Conservation (phyloP, 2,888 invertebrate species). For the Drosophila anomelani region DNA sequence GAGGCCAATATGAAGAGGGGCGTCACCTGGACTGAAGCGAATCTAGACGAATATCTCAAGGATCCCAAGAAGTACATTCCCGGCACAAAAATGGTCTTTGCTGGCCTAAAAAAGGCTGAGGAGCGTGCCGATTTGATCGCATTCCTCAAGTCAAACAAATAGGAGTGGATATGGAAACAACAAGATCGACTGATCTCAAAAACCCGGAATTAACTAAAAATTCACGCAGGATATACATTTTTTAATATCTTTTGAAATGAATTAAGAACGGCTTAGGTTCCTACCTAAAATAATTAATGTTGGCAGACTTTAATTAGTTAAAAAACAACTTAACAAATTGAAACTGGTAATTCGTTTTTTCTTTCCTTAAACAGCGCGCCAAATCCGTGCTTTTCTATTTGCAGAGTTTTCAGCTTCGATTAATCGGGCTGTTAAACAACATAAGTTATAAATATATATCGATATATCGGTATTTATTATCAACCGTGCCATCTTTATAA, state of each 20-base stretch:
- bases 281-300: not conserved
- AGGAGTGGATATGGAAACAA: constrained; percentile 19
- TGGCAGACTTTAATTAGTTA: not conserved
- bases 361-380: not conserved
- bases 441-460: not conserved
- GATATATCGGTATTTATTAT: no score
- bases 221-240: not conserved
- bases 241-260: not conserved
- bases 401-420: not conserved
- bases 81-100: constrained; percentile 99
- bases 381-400: not conserved
- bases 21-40: constrained; percentile 97
- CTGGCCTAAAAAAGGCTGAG: constrained; percentile 97
- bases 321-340: not conserved
- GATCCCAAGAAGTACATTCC: constrained; percentile 99
- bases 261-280: not conserved
- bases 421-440: not conserved
- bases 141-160: constrained; percentile 88
- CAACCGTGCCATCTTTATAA: no score
- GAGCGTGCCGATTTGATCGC: constrained; percentile 98
- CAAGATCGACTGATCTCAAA: constrained; percentile 14
- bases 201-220: not conserved
- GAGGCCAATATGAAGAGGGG: constrained; percentile 98
- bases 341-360: not conserved
- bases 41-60: constrained; percentile 96